A percentile compares a stretch with the other conserved stretches of the same genome.
Evolutionary conservation across 2,888 invertebrate genomes (phyloP).

Genomic region (Chrysopilus asiliformis): DNA sequence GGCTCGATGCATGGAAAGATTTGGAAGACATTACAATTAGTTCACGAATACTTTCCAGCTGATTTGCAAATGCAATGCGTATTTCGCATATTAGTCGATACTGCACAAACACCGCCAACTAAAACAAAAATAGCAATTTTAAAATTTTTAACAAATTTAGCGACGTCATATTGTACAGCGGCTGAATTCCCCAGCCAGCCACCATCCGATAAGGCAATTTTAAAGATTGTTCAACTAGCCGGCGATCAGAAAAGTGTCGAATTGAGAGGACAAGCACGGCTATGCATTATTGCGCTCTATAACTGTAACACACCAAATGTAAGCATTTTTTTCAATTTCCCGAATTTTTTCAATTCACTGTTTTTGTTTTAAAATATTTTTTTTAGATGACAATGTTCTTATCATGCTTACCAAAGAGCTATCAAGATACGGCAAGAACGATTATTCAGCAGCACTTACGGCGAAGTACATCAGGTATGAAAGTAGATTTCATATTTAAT

Average conservation of each 20-base stretch:
- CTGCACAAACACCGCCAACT: constrained; percentile 81
- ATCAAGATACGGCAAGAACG: constrained; percentile 57
- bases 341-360: no score
- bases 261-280: constrained; percentile 53
- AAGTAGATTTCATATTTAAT: background rate
- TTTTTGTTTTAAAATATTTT: no score
- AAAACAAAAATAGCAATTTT: constrained; percentile 66
- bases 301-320: constrained; percentile 71
- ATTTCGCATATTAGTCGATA: constrained; percentile 70
- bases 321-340: constrained; percentile 17
- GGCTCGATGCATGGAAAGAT: constrained; percentile 87
- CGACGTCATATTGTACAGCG: constrained; percentile 46
- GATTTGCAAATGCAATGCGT: constrained; percentile 52
- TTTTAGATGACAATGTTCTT: constrained; percentile 68
- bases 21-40: constrained; percentile 67
- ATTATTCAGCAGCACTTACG: constrained; percentile 61
- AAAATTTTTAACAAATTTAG: constrained; percentile 56
- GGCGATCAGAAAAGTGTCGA: constrained; percentile 53
- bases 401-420: constrained; percentile 55
- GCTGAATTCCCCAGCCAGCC: constrained; percentile 34
- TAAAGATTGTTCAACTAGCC: constrained; percentile 58
- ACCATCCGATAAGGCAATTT: constrained; percentile 50
- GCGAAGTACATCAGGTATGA: constrained; percentile 43
- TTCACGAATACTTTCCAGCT: constrained; percentile 53
- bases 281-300: constrained; percentile 71